Percentiles rank a stretch among this genome's conserved stretches.
Conservation (phyloP, 2,797 vertebrate species). For the Tokudaia tokunoshimensis region DNA sequence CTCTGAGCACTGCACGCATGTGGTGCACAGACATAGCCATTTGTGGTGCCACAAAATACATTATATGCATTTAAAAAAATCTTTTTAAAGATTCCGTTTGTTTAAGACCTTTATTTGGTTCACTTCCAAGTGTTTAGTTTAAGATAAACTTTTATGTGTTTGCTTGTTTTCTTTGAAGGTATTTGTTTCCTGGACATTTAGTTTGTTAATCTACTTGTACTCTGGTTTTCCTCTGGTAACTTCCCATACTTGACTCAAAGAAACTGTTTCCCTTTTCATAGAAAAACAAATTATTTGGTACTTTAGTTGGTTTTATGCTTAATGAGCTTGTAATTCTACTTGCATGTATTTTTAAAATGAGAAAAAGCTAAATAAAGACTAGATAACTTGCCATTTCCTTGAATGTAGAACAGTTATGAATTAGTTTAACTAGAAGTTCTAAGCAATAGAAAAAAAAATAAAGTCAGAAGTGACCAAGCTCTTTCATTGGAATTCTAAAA, state of each 20-base stretch:
- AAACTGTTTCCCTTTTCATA: background rate
- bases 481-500: background rate
- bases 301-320: background rate
- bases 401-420: background rate
- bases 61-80: background rate
- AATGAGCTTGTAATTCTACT: background rate
- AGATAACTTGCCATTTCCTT: background rate
- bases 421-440: background rate
- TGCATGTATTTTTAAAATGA: no score
- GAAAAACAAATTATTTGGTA: background rate
- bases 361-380: background rate
- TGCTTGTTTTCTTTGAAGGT: background rate
- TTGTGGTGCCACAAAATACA: background rate
- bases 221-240: background rate
- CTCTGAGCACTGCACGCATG: background rate
- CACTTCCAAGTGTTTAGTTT: background rate
- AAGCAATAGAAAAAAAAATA: background rate
- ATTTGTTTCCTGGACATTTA: background rate
- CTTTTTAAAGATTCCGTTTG: background rate
- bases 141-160: background rate
- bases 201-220: background rate
- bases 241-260: background rate
- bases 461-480: background rate
- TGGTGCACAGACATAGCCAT: background rate
- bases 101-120: background rate